Percentiles rank a stretch among this genome's conserved stretches.
Conservation (phyloP, 30 jellyfish, hydroid and myxozoan species). For the Morbakka virulenta region DNA sequence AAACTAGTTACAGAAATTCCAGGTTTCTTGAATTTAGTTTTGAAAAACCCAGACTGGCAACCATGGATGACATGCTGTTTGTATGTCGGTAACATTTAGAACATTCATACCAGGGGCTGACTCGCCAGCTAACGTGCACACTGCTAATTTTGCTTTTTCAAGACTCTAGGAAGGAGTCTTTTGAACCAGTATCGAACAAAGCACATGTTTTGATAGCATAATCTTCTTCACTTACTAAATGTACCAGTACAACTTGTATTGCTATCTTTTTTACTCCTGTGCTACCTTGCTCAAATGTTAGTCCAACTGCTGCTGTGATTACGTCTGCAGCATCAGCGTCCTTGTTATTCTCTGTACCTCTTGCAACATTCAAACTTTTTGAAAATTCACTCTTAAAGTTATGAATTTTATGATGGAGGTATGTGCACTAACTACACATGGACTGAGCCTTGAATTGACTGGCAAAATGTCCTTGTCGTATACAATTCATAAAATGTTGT, state of each 20-base stretch:
- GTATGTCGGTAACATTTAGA: not conserved
- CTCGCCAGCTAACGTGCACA: not conserved
- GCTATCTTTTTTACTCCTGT: not conserved
- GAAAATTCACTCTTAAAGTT: not conserved
- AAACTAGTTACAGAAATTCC: too few relatives aligned
- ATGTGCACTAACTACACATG: not conserved
- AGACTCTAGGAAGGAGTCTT: not conserved
- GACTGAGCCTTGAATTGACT: not conserved
- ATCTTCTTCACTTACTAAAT: not conserved
- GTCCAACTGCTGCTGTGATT: not conserved
- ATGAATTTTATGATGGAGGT: not conserved
- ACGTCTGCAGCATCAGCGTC: not conserved
- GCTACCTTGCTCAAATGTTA: not conserved
- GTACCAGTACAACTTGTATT: not conserved
- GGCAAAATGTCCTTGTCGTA: not conserved
- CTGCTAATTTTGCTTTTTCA: not conserved
- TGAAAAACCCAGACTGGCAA: too few relatives aligned
- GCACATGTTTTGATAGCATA: not conserved
- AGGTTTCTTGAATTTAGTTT: too few relatives aligned
- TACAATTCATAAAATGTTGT: not conserved
- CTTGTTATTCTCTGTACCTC: not conserved
- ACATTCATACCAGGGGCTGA: not conserved
- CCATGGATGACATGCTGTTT: not conserved
- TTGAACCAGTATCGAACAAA: not conserved
- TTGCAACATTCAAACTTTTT: not conserved